These are phyloP conservation scores for Lasaia peninsularis DNA, from an alignment of 1,140 invertebrate genomes.

Conservation along the genomic window DNA sequence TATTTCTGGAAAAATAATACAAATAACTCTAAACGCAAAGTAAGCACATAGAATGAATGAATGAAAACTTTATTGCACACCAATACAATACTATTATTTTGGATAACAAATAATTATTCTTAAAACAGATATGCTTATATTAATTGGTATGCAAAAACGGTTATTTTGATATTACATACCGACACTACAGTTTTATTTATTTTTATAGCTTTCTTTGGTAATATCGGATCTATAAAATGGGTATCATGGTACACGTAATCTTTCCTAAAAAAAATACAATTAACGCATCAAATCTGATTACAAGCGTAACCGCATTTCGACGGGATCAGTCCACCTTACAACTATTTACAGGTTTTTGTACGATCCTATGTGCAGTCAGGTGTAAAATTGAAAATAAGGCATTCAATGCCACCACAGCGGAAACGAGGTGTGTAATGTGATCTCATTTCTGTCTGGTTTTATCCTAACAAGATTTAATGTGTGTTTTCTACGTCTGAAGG, in stretches of 20 bases:
- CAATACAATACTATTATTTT: too few relatives aligned
- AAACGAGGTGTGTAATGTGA: conserved; percentile 11
- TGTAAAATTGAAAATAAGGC: conserved; percentile 10
- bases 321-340: not conserved
- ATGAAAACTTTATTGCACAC: too few relatives aligned
- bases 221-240: too few relatives aligned
- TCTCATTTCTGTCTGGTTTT: conserved; percentile 2
- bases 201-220: too few relatives aligned
- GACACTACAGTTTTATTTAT: too few relatives aligned
- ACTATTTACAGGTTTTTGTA: conserved; percentile 11
- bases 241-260: not conserved
- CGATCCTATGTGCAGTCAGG: not conserved
- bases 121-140: too few relatives aligned
- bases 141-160: too few relatives aligned
- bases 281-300: not conserved
- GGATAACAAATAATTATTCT: too few relatives aligned
- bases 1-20: too few relatives aligned
- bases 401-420: conserved; percentile 3
- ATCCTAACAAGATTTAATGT: conserved; percentile 2
- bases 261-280: not conserved
- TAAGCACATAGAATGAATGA: too few relatives aligned
- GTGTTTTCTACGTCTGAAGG: not conserved
- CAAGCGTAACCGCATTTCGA: conserved; percentile 5
- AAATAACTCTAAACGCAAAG: too few relatives aligned
- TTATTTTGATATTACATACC: too few relatives aligned